A percentile compares a stretch with the other conserved stretches of the same genome.
phyloP scores from a whole-genome alignment of 2,797 vertebrate genomes.

The Muscicapa comitata region DNA sequence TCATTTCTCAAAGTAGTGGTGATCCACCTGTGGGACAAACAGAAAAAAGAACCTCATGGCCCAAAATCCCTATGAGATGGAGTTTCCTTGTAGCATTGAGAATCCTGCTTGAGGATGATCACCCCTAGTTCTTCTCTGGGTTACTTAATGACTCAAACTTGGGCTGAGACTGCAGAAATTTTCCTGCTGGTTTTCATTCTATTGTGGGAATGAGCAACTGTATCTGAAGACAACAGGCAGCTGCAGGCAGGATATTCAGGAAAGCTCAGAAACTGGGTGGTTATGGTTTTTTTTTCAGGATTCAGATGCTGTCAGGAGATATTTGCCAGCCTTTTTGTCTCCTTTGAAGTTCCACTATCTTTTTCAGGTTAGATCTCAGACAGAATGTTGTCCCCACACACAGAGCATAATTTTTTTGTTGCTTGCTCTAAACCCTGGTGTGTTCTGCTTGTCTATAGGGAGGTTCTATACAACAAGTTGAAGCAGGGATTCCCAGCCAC shows the following conservation, averaged over 20 bases:
- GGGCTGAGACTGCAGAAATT: background rate
- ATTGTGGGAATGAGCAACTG: accelerated
- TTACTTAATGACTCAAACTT: background rate
- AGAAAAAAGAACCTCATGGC: background rate
- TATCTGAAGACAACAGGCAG: background rate
- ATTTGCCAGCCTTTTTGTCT: background rate
- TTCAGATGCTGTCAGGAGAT: background rate
- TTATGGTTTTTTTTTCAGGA: background rate
- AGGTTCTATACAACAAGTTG: conserved; percentile 91
- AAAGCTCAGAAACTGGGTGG: background rate
- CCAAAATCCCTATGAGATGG: background rate
- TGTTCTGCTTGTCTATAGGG: conserved; percentile 73
- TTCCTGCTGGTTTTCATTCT: background rate
- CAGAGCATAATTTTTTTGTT: background rate
- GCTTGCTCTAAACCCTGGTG: background rate
- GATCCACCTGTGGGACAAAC: background rate
- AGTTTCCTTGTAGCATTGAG: background rate
- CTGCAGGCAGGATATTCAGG: background rate
- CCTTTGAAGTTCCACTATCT: background rate
- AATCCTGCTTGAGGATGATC: background rate
- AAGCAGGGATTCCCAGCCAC: conserved; percentile 94
- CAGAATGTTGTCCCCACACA: background rate
- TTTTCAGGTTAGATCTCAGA: background rate
- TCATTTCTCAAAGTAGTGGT: background rate
- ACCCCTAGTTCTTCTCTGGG: background rate